Evolutionary conservation across 2,113 vertebrate genomes (phyloP), one percentile per base, ranked within the genome.

Genomic region (Lepus timidus): DNA sequence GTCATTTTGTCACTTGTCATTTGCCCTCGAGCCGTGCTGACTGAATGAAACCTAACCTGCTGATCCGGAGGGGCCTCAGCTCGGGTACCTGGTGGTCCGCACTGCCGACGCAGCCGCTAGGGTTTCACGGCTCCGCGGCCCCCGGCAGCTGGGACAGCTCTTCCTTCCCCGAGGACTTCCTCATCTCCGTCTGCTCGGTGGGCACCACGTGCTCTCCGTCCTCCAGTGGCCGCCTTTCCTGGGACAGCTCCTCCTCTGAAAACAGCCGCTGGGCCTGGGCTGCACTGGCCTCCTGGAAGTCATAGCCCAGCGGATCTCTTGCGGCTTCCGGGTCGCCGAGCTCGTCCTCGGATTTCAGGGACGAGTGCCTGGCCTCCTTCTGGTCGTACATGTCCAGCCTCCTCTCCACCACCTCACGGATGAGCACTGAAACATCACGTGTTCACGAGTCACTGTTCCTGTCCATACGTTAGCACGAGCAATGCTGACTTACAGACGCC

Each of bases 321-420:
- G 0, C 0, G 1, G 17, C 20, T 31, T 2, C 27, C 0, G 96
- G 27, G 5, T 1, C n/a, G 0, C 52, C 0, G 0, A 2, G 3
- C 65, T 55, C 1, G 0, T 29, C 9, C 13, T 81, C 36, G 0
- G 55, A 3, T 3, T 2, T 39, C 10, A 1, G 1, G 1, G 33
- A 2, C 0, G 4, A 33, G 1, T 6, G 23, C 17, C 0, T 5
- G 22, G 7, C 0, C 13, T 31, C 75, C 70, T 79, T 93, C 0
- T 0, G 44, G 75, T 95, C 95, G 64, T 98, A 98, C 7, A 23
- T 65, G 1, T 97, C 90, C 44, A 98, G 80, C 25, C 98, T 98
- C 29, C 96, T 98, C 96, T 98, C 96, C 55, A 98, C 97, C 31
- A 99, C 98, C 1, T 98, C 98, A 23, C 97, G 90, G 93, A 99